Base-by-base conservation (phyloP, 2,888 invertebrate species). In the Chalcosyrphus nemorum region DNA sequence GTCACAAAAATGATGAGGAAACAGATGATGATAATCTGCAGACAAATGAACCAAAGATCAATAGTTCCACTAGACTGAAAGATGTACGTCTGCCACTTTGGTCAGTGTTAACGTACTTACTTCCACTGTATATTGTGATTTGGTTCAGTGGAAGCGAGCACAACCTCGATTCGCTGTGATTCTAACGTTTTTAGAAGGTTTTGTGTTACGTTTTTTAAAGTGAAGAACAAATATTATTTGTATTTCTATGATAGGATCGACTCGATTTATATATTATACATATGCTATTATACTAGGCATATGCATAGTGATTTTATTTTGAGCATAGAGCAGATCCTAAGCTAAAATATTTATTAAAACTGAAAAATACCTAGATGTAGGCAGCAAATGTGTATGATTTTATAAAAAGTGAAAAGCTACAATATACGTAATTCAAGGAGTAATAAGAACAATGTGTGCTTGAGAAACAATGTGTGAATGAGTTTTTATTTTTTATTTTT, bases 91-190 rank as follows among this genome's bases (percentile, higher is more conserved):
- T 89, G 72, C 86, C 89, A 77, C 88, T 89, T 68, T 89, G 89
- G 65, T 89, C 91, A 24, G 91, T 97, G 57, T 92, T 95, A 88
- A 94, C 95, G 56, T 96, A 96, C 92, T 93, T 97, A 84, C 92
- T 97, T 90, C 96, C 97, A 2, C 94, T 97, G 45, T 95, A 95
- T 87, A 94, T 97, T 91, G 95, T 96, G 89, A 70, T 78, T 70
- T 97, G 96, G 96, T 95, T 97, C 92, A 96, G 96, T 77, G 94
- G 95, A 86, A 95, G 96, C 88, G 94, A 95, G 86, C 95, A 96
- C 88, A 94, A 96, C 91, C 94, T 95, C 89, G 96, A 96, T 91
- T 93, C 96, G 92, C 95, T 96, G 94, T 96, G 95, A 95, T 94
- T 93, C 89, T 87, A 41, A 77, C 57, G 63, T 75, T 38, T 59